Base-by-base conservation (phyloP, 2,113 vertebrate species). In the Megaceryle maxima region DNA sequence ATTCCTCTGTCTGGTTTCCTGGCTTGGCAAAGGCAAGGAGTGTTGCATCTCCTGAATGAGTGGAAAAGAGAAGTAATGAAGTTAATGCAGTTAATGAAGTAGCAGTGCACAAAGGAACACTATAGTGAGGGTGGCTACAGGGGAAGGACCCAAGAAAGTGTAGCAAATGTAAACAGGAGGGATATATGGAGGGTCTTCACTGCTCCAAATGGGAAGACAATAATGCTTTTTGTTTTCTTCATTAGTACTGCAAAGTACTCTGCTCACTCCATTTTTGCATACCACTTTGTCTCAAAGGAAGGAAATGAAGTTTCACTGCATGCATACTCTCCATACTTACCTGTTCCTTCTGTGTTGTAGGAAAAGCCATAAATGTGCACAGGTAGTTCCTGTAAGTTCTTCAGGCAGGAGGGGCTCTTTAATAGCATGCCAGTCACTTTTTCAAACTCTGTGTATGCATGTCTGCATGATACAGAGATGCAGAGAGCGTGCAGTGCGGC, bases 1-100 rank as follows among this genome's bases (percentile, higher is more conserved):
- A 94, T 91, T 92, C 93, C 86, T 92, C 92, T 88, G 60, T 86
- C 72, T 90, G 31, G 59, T 88, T 96, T 94, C 87, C 84, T 90
- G 96, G 67, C 74, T 92, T 92, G 81, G 76, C 86, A 95, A 88
- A 94, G 48, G 60, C 39, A 78, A 64, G 24, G 77, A 78, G n/a
- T 50, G 69, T 25, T 88, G 90, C 50, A 91, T 86, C 92, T 95
- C 83, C 83, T 77, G 87, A 67, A 72, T 66, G 68, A 57, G 75
- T 87, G 62, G 69, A 94, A 91, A 95, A 86, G 31, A 92, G 70
- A 83, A n/a, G n/a, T n/a, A n/a, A n/a, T n/a, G n/a, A n/a, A n/a
- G n/a, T n/a, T n/a, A n/a, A n/a, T n/a, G n/a, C n/a, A 74, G 57
- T 73, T 78, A 91, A 75, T 62, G 28, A 67, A 69, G 29, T 29